Evolutionary conservation across 2,797 vertebrate genomes (phyloP).

Genomic region (Semotilus atromaculatus): DNA sequence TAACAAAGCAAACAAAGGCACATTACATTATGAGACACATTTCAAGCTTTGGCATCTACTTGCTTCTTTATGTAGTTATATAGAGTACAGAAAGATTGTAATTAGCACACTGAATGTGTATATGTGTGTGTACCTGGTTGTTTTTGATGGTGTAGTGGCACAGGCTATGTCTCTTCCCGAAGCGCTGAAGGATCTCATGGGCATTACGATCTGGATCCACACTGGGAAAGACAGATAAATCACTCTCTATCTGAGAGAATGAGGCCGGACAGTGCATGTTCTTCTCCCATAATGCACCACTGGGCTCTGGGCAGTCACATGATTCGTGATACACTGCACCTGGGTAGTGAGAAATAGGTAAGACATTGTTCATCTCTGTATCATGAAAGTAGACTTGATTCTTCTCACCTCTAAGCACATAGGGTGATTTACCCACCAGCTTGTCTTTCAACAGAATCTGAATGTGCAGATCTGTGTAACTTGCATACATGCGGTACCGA

Average conservation of each 20-base stretch:
- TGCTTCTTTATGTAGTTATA: not conserved
- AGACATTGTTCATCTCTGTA: not conserved
- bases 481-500: constrained; percentile 95
- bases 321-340: constrained; percentile 93
- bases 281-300: constrained; percentile 81
- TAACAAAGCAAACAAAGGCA: not conserved
- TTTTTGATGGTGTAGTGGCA: constrained; percentile 97
- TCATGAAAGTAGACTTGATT: not conserved
- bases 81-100: not conserved
- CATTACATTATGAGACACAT: not conserved
- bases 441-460: constrained; percentile 80
- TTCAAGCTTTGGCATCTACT: not conserved
- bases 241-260: constrained; percentile 88
- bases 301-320: constrained; percentile 89
- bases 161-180: constrained; percentile 93
- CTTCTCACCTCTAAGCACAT: constrained; percentile 86
- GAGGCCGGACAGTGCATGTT: constrained; percentile 88
- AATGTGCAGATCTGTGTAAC: constrained; percentile 87
- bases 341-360: constrained; percentile 59
- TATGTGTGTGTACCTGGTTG: constrained; percentile 83
- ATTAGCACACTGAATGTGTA: not conserved
- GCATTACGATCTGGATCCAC: constrained; percentile 89
- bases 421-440: constrained; percentile 89
- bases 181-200: constrained; percentile 89
- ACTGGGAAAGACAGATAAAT: constrained; percentile 81